Evolutionary conservation across 2,888 invertebrate species (phyloP).

Genomic region (Protophormia terraenovae): DNA sequence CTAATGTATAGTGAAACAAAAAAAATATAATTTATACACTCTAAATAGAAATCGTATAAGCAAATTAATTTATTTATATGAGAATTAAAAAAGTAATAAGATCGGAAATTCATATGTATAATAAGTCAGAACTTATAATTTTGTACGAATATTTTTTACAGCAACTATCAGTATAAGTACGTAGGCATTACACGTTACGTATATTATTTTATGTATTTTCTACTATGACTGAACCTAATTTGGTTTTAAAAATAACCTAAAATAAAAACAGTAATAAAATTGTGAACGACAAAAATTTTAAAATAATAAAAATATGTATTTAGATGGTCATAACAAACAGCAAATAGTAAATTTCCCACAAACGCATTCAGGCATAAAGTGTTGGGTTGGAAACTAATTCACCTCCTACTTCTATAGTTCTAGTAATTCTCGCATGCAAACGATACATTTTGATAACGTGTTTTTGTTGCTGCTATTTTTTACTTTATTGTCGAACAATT

Average conservation of each 20-base stretch:
- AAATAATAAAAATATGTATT: constrained; percentile 32
- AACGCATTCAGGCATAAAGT: constrained; percentile 64
- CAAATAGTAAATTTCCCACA: constrained; percentile 56
- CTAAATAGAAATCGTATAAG: too few relatives aligned
- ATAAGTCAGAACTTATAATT: too few relatives aligned
- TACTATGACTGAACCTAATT: neutral
- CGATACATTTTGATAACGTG: neutral
- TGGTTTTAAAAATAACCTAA: neutral
- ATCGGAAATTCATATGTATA: too few relatives aligned
- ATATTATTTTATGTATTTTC: neutral
- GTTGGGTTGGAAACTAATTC: constrained; percentile 43
- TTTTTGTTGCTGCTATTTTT: neutral
- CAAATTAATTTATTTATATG: too few relatives aligned
- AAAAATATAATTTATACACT: too few relatives aligned
- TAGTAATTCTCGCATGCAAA: constrained; percentile 13
- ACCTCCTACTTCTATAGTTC: neutral
- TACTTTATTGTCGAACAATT: neutral
- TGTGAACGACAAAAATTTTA: constrained; percentile 23
- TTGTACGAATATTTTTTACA: neutral
- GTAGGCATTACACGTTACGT: too few relatives aligned
- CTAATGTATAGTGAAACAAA: neutral
- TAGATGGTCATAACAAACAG: neutral
- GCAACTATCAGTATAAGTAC: neutral
- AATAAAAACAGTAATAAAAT: neutral
- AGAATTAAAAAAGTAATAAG: too few relatives aligned